These are phyloP conservation scores for Melitaea athalia DNA, from an alignment of 2,888 invertebrate species.

Conservation along the genomic window DNA sequence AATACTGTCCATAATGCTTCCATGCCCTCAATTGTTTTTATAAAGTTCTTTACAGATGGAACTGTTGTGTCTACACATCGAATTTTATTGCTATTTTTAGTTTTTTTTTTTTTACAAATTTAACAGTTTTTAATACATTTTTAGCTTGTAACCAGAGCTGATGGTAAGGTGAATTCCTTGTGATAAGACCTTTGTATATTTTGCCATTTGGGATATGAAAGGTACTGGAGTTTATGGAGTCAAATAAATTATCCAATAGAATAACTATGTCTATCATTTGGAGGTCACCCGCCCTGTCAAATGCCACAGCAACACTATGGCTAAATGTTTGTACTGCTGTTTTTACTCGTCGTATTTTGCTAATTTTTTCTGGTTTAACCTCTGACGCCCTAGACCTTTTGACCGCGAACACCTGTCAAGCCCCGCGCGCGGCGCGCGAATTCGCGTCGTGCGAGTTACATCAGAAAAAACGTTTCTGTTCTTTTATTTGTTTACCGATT, in stretches of 20 bases:
- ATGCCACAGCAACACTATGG: conserved; percentile 26
- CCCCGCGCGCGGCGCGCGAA: no score
- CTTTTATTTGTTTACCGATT: no score
- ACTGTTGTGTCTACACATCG: conserved; percentile 3
- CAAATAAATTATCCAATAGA: conserved; percentile 34
- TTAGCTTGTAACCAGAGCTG: conserved; percentile 23
- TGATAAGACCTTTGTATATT: conserved; percentile 36
- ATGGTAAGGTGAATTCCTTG: conserved; percentile 26
- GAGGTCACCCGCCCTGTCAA: conserved; percentile 8
- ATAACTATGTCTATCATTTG: conserved; percentile 1
- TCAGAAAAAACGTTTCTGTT: no score
- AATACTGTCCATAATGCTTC: conserved; percentile 24
- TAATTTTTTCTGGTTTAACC: background rate
- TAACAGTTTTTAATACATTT: conserved; percentile 20
- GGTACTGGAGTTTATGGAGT: conserved; percentile 8
- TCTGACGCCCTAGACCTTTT: no score
- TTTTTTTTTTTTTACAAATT: conserved; percentile 18
- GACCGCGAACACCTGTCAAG: no score
- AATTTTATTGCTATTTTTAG: background rate
- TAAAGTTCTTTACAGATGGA: conserved; percentile 30
- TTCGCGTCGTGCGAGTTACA: no score
- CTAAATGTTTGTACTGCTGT: conserved; percentile 16
- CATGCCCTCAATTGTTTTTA: conserved; percentile 34
- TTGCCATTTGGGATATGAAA: conserved; percentile 33
- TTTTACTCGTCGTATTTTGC: conserved; percentile 5